Evolutionary conservation across 2,797 vertebrate genomes (phyloP).

Genomic region (Sarcoramphus papa): DNA sequence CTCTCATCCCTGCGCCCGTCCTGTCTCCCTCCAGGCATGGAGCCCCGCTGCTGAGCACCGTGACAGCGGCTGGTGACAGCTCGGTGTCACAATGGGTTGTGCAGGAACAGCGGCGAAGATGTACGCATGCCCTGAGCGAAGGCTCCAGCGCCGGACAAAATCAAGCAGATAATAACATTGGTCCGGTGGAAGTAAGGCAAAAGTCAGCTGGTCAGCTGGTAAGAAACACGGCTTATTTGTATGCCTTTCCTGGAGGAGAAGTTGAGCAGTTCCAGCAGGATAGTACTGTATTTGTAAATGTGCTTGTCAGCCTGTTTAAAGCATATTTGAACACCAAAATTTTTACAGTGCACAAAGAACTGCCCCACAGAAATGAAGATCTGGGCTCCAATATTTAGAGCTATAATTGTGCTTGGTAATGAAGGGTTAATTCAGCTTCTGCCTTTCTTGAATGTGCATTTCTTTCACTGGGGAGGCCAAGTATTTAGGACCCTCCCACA

Average conservation of each 20-base stretch:
- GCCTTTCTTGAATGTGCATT: background rate
- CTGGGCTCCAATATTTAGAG: background rate
- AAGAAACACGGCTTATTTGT: background rate
- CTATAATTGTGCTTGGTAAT: background rate
- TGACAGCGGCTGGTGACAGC: background rate
- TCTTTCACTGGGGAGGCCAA: constrained; percentile 40
- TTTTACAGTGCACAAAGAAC: background rate
- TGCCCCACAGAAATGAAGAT: background rate
- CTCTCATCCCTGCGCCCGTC: rapidly evolving
- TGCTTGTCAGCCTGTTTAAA: background rate
- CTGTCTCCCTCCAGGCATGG: background rate
- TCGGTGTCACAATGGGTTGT: rapidly evolving
- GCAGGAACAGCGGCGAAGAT: background rate
- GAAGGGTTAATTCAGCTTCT: constrained; percentile 36
- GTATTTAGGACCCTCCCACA: constrained; percentile 36
- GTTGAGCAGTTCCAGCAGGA: background rate
- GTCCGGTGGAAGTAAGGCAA: background rate
- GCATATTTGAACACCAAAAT: background rate
- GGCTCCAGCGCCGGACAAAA: background rate
- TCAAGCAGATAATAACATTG: background rate
- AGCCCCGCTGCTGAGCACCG: background rate
- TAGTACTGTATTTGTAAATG: background rate
- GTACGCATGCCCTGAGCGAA: background rate
- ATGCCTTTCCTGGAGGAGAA: background rate
- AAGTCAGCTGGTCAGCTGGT: background rate